Conservation (phyloP, 2,113 vertebrate genomes). For the Eidolon helvum region DNA sequence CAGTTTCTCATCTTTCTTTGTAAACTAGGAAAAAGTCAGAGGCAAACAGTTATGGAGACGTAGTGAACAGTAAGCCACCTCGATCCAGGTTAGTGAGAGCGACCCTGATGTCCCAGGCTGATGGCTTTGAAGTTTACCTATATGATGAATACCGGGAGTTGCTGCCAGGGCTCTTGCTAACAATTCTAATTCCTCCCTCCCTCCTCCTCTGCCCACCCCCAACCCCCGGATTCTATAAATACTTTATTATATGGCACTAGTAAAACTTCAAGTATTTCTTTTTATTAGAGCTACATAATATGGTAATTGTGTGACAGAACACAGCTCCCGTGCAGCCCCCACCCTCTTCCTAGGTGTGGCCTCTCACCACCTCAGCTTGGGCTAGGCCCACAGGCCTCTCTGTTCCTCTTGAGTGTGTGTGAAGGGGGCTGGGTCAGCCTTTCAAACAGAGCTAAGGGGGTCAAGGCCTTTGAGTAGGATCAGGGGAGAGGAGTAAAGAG, state of each 20-base stretch:
- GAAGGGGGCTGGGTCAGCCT: conserved; percentile 37
- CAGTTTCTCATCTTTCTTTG: not conserved
- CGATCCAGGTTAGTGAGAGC: not conserved
- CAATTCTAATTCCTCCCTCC: conserved; percentile 61
- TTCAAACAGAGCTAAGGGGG: conserved; percentile 43
- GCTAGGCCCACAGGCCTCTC: conserved; percentile 49
- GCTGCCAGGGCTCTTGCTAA: conserved; percentile 29
- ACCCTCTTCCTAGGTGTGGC: conserved; percentile 83
- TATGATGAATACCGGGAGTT: not conserved
- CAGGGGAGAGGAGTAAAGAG: not conserved
- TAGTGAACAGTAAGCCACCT: not conserved
- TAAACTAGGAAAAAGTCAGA: conserved; percentile 2
- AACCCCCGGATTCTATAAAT: conserved; percentile 86
- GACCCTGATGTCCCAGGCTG: not conserved
- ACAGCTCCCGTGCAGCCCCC: conserved; percentile 76
- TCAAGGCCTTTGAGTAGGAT: conserved; percentile 53
- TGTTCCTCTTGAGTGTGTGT: conserved; percentile 14
- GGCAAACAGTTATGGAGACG: not conserved
- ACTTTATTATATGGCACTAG: conserved; percentile 89
- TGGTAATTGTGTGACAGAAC: conserved; percentile 85
- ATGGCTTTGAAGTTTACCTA: not conserved
- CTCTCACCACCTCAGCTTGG: conserved; percentile 56
- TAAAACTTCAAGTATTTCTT: conserved; percentile 87
- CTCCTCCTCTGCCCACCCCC: conserved; percentile 19
- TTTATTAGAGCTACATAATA: conserved; percentile 87